Conservation (phyloP, 2,113 vertebrate species). For the Tricholaema leucomelas region DNA sequence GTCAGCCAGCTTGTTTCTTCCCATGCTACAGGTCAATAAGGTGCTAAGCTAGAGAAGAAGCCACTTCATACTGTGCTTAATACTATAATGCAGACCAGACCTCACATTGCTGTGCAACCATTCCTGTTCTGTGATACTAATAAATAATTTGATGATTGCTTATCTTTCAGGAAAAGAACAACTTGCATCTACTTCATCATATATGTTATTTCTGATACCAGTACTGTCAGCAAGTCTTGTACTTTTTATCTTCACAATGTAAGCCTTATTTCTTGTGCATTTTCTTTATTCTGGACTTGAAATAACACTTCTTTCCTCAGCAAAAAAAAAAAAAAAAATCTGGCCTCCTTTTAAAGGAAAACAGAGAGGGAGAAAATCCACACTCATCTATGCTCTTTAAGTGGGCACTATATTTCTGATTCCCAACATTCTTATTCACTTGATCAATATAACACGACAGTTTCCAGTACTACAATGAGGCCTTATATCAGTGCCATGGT, state of each 20-base stretch:
- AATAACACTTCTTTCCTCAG: background rate
- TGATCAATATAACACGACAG: background rate
- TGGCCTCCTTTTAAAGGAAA: background rate
- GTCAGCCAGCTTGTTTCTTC: background rate
- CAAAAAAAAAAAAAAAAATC: background rate
- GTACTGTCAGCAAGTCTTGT: background rate
- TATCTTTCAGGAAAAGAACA: slow-evolving; percentile 26
- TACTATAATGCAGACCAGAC: background rate
- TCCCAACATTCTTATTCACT: background rate
- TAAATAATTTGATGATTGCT: background rate
- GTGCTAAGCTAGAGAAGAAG: background rate
- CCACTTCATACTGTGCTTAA: background rate
- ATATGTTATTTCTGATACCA: background rate
- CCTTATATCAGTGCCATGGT: accelerated
- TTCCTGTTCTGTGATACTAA: background rate
- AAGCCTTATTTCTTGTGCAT: background rate
- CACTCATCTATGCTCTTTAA: background rate
- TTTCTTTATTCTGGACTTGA: background rate
- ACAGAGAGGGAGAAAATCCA: accelerated
- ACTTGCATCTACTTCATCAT: background rate
- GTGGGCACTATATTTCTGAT: background rate
- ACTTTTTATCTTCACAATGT: background rate
- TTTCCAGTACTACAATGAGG: background rate
- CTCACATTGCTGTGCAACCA: background rate
- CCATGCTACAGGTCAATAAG: background rate